Conservation (phyloP, 1,140 invertebrate genomes). For the Microplitis mediator region DNA sequence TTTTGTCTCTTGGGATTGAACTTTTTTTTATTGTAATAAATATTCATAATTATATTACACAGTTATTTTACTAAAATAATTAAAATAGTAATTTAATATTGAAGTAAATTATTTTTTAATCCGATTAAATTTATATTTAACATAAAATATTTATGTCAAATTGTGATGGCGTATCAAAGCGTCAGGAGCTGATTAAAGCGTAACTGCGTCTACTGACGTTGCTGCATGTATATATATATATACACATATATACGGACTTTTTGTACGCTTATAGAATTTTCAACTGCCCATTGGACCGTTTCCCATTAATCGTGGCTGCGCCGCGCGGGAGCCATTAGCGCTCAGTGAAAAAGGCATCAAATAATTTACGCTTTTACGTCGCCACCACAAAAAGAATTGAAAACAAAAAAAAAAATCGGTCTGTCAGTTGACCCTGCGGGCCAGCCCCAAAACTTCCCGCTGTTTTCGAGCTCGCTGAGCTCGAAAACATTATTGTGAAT, state of each 20-base stretch:
- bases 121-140: too few species aligned
- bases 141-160: neutral
- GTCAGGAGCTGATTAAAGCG: neutral
- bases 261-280: constrained; percentile 15
- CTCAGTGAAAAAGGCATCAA: constrained; percentile 14
- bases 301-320: constrained; percentile 23
- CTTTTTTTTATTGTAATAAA: too few species aligned
- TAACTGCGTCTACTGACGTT: neutral
- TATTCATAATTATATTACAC: too few species aligned
- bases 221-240: neutral
- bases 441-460: too few species aligned
- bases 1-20: too few species aligned
- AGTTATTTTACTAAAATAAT: too few species aligned
- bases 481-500: too few species aligned
- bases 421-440: too few species aligned
- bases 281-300: constrained; percentile 14
- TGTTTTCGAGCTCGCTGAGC: too few species aligned
- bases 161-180: neutral
- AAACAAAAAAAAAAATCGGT: too few species aligned
- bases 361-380: constrained; percentile 28
- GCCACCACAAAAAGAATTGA: neutral
- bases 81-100: too few species aligned
- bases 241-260: neutral
- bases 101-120: too few species aligned
- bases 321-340: constrained; percentile 19